These are phyloP conservation scores for Scaptodrosophila latifasciaeformis DNA, from an alignment of 2,888 invertebrate species.

Conservation along the genomic window DNA sequence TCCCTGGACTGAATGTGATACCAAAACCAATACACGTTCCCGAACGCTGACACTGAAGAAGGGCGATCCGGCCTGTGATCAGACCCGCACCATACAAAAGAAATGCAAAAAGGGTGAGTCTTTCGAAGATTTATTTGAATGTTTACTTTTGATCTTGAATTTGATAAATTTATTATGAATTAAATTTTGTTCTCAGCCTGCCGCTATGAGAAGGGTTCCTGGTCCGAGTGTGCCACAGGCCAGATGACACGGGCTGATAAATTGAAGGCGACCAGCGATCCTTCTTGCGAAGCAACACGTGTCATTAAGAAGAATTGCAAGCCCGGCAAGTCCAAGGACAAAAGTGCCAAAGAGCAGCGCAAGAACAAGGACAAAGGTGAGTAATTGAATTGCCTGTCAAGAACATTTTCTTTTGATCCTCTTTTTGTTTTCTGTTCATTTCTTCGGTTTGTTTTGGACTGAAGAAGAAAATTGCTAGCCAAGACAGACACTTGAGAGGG, in stretches of 20 bases:
- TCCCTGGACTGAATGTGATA: slow-evolving; percentile 91
- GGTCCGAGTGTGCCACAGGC: slow-evolving; percentile 89
- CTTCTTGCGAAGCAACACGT: slow-evolving; percentile 87
- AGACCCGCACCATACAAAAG: slow-evolving; percentile 89
- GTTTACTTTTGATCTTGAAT: neutral
- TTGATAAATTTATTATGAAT: neutral
- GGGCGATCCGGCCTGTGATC: slow-evolving; percentile 88
- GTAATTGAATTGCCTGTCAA: slow-evolving; percentile 73
- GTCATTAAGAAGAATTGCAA: slow-evolving; percentile 92
- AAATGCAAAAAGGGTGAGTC: slow-evolving; percentile 92
- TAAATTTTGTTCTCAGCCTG: slow-evolving; percentile 78
- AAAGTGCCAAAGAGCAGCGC: slow-evolving; percentile 75
- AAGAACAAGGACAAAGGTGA: slow-evolving; percentile 78
- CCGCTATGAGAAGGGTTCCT: slow-evolving; percentile 91
- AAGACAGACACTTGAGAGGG: neutral
- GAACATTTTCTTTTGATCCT: neutral
- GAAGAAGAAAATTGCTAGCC: neutral
- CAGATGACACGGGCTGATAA: slow-evolving; percentile 89
- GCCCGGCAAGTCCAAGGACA: slow-evolving; percentile 79
- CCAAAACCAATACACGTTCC: slow-evolving; percentile 87
- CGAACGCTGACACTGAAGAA: slow-evolving; percentile 90
- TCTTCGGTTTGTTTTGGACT: neutral
- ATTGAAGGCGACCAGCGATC: slow-evolving; percentile 88
- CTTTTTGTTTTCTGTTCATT: neutral
- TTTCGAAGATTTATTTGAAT: neutral